Evolutionary conservation across 2,888 invertebrate genomes (phyloP), one percentile per base, ranked within the genome.

Genomic region (Polymixis lichenea): DNA sequence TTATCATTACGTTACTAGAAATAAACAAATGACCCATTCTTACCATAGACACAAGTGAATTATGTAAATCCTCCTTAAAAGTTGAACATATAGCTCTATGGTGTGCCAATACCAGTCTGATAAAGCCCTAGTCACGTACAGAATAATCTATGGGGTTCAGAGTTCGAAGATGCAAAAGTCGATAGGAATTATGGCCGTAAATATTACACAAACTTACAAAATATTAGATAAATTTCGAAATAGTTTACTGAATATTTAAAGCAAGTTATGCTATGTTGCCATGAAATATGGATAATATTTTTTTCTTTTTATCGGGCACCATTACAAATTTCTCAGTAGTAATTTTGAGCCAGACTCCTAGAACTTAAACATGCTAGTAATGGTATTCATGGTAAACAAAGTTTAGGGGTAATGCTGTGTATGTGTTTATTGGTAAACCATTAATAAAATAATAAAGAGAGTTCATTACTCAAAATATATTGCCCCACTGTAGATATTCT

Each of bases 111-210:
- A 75, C 11, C 15, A 51, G 22, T 58, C 55, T n/a, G 56, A 71
- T 72, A 74, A 43, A 64, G 68, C 68, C 61, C 68, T 22, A 80
- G 84, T 86, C 83, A 86, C 77, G 86, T 72, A 58, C 22, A 53
- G 65, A 72, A 86, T 87, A 86, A 87, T 86, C 77, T 87, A 80
- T 78, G 28, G 67, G 70, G 83, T 78, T 87, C 86, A 86, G n/a
- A 86, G 86, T 78, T 87, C 86, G 76, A 62, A 69, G 82, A 70
- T 82, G 61, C 49, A 61, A 53, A 72, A 68, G 68, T 46, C 60
- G 55, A 68, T 78, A 15, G 55, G 55, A 25, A 70, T 85, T 38
- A n/a, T n/a, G 51, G 25, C 22, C 25, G n/a, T 74, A 82, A 77
- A 73, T 72, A 69, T 67, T 64, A 65, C 38, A n/a, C 38, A n/a